Evolutionary conservation across 2,797 vertebrate genomes (phyloP), one percentile per base, ranked within the genome.

Genomic region (Hybognathus amarus): DNA sequence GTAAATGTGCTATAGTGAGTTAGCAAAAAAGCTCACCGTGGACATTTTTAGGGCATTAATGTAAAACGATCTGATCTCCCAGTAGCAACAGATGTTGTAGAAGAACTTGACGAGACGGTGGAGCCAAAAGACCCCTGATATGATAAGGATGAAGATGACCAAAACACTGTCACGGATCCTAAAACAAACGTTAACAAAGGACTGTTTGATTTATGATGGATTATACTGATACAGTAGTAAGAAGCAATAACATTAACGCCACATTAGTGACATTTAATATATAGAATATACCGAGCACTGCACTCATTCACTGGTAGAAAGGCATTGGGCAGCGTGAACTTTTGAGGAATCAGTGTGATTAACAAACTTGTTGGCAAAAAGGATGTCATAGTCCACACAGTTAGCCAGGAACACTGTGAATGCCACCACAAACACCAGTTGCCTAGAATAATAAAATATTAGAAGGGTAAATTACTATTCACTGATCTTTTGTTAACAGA

Each of bases 361-460:
- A 90, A 98, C 96, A 83, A 96, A 96, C 95, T 99, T 99, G 95
- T 99, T 99, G 91, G 98, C 98, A 92, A 99, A 99, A 61, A 99
- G 96, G 89, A 99, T 97, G 88, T 99, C 98, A 1, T 99, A 99
- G 92, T 99, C 98, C 83, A 99, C 97, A n/a, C 98, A 99, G 93
- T 98, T 99, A 77, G 97, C 96, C 30, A 99, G 95, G 91, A 99
- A 99, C 6, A 98, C 97, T 3, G 98, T 99, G 88, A 99, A 99
- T 4, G 97, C 95, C 84, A 99, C 97, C 88, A 99, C 98, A 90
- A 99, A 99, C 89, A 99, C 96, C 93, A 99, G 93, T 93, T 99
- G 98, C 94, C 98, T 99, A 92, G 67, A 87, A 18, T n/a, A 54
- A 63, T 22, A 68, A 18, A 61, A 11, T 12, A 74, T 42, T 1